Conservation (phyloP, 2,113 vertebrate genomes). For the Paramormyrops kingsleyae region DNA sequence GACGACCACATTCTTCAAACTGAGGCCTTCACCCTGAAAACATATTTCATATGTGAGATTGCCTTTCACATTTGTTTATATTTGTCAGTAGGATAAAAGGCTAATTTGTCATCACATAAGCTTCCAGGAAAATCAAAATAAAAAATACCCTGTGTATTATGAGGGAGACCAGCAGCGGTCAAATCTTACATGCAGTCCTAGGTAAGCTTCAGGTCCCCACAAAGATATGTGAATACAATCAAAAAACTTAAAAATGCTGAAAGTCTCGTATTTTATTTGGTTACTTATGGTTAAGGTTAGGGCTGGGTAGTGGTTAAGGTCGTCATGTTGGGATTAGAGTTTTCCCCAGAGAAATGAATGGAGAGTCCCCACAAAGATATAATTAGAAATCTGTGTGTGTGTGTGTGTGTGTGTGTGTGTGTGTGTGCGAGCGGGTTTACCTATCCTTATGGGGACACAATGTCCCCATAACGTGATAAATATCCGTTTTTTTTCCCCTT, state of each 20-base stretch:
- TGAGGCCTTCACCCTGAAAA: slow-evolving; percentile 37
- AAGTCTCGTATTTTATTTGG: background rate
- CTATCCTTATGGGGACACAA: too few species aligned
- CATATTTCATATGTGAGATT: background rate
- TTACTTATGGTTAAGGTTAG: background rate
- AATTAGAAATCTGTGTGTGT: too few species aligned
- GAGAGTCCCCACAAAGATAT: background rate
- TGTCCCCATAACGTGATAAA: too few species aligned
- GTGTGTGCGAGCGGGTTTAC: too few species aligned
- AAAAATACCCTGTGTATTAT: background rate
- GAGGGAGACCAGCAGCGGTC: background rate
- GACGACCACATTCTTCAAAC: slow-evolving; percentile 62
- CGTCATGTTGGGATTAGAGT: too few species aligned
- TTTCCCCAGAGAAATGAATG: background rate
- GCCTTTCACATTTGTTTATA: background rate
- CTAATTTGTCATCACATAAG: background rate
- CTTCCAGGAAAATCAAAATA: background rate
- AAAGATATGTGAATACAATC: background rate
- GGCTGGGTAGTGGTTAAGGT: background rate
- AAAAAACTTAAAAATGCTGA: background rate
- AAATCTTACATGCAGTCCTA: background rate
- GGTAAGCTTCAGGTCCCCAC: background rate
- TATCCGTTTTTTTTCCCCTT: too few species aligned
- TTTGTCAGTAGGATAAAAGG: background rate
- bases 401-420: too few species aligned